These are phyloP conservation scores for Eristalis pertinax DNA, from an alignment of 2,888 invertebrate genomes.

Conservation along the genomic window DNA sequence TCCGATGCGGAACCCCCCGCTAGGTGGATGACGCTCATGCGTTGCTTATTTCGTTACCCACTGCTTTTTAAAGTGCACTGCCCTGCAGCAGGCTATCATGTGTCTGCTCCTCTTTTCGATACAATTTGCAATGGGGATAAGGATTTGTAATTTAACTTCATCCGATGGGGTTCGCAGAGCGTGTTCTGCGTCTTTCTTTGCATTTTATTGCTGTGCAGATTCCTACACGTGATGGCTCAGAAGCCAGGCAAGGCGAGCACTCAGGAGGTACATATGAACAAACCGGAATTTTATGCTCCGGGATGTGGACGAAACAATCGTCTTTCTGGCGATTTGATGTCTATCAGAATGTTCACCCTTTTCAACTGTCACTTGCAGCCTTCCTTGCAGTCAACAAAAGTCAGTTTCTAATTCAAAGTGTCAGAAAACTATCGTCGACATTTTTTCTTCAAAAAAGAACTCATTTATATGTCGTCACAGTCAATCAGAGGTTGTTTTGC, in stretches of 20 bases:
- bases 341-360: background rate
- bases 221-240: background rate
- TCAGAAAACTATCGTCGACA: too few relatives aligned
- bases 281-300: background rate
- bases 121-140: slow-evolving; percentile 1
- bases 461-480: too few relatives aligned
- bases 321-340: background rate
- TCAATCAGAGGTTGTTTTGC: background rate
- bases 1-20: background rate
- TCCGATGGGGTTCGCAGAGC: slow-evolving; percentile 15
- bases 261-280: background rate
- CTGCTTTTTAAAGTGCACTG: background rate
- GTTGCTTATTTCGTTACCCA: background rate
- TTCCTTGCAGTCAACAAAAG: background rate
- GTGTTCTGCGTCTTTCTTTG: background rate
- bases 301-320: background rate
- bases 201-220: background rate
- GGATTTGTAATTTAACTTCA: slow-evolving; percentile 22
- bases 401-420: background rate
- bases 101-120: background rate
- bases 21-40: background rate
- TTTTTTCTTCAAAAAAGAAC: too few relatives aligned
- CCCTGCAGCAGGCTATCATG: background rate
- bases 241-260: background rate
- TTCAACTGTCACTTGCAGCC: background rate